phyloP scores from a whole-genome alignment of 2,797 vertebrate genomes.

The Steatocranus sp. region DNA sequence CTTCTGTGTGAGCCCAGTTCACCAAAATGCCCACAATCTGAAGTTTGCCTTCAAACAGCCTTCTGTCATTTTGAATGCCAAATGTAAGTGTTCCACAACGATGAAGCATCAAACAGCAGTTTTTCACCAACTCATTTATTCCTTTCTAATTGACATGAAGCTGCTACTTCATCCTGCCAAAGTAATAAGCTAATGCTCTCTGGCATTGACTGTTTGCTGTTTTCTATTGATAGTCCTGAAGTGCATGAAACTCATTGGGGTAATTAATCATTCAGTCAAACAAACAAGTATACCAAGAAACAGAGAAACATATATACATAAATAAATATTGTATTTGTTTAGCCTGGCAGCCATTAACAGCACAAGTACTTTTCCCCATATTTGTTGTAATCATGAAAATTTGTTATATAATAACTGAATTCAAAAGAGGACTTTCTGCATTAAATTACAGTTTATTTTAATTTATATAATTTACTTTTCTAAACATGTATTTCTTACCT shows the following conservation, averaged over 20 bases:
- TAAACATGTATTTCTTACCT: not conserved
- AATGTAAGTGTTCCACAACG: slow-evolving; percentile 19
- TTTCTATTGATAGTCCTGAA: slow-evolving; percentile 42
- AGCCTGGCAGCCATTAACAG: not conserved
- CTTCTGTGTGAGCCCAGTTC: not conserved
- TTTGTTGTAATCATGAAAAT: not conserved
- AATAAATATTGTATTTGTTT: not conserved
- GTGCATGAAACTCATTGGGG: slow-evolving; percentile 16
- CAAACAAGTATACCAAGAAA: not conserved
- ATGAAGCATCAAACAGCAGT: slow-evolving; percentile 35
- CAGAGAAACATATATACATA: not conserved
- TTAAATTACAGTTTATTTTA: not conserved
- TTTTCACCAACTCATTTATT: slow-evolving; percentile 49
- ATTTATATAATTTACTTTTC: not conserved
- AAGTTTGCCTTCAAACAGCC: not conserved
- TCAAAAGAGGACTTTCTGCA: not conserved
- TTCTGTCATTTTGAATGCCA: slow-evolving; percentile 1
- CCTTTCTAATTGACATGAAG: slow-evolving; percentile 35
- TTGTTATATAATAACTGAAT: not conserved
- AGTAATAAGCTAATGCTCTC: slow-evolving; percentile 63
- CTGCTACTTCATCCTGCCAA: slow-evolving; percentile 49
- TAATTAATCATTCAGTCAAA: slow-evolving; percentile 32
- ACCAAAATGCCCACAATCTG: not conserved
- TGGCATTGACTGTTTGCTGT: slow-evolving; percentile 32
- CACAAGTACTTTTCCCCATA: not conserved